These are phyloP conservation scores for Acleris emargana DNA, from an alignment of 2,888 invertebrate genomes.

Conservation along the genomic window DNA sequence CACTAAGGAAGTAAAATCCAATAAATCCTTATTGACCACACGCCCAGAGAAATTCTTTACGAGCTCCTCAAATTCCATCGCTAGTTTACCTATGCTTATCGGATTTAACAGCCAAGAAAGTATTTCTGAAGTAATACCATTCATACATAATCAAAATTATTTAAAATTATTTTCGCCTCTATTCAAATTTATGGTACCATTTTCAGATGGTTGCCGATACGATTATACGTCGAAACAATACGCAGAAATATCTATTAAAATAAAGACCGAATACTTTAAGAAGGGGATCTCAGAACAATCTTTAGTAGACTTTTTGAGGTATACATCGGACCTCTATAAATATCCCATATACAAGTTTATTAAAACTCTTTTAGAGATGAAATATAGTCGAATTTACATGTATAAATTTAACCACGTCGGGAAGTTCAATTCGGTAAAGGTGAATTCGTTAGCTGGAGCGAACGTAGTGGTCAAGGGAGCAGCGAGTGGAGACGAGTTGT, in stretches of 20 bases:
- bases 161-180: slow-evolving; percentile 58
- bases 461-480: slow-evolving; percentile 65
- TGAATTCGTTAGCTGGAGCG: slow-evolving; percentile 55
- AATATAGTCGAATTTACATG: slow-evolving; percentile 56
- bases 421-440: slow-evolving; percentile 65
- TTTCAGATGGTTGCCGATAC: slow-evolving; percentile 61
- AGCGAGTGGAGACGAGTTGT: slow-evolving; percentile 77
- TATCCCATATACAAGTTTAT: slow-evolving; percentile 75
- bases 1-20: slow-evolving; percentile 54
- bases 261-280: slow-evolving; percentile 65
- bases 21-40: slow-evolving; percentile 53
- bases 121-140: slow-evolving; percentile 72
- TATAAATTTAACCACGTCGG: slow-evolving; percentile 79
- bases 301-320: slow-evolving; percentile 62
- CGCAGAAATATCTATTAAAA: slow-evolving; percentile 53
- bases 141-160: slow-evolving; percentile 63
- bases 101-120: slow-evolving; percentile 80
- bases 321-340: slow-evolving; percentile 70
- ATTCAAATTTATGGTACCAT: slow-evolving; percentile 74
- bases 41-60: slow-evolving; percentile 49
- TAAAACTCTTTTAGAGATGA: slow-evolving; percentile 50
- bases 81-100: slow-evolving; percentile 67
- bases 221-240: slow-evolving; percentile 58
- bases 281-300: slow-evolving; percentile 57
- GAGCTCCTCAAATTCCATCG: slow-evolving; percentile 37